Evolutionary conservation across 92 coral and sea anemone species (phyloP).

Genomic region (Zoanthus gigantus): DNA sequence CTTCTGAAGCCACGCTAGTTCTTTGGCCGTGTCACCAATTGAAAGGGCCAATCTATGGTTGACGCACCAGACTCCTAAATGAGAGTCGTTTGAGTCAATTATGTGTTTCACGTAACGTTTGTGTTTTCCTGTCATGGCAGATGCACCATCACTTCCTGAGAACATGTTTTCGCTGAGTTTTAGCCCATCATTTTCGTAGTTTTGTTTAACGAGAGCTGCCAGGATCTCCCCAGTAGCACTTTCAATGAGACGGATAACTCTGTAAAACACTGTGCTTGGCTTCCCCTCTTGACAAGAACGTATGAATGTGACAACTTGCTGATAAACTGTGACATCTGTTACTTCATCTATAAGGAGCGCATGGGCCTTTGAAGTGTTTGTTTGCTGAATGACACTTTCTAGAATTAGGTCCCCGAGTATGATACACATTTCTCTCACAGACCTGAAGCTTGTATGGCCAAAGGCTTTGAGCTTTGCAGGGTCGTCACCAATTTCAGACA

Average conservation of each 20-base stretch:
- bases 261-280: conserved; percentile 34
- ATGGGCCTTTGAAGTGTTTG: conserved; percentile 17
- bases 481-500: conserved; percentile 23
- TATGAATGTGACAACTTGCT: conserved; percentile 24
- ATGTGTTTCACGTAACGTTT: conserved; percentile 13
- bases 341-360: conserved; percentile 28
- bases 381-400: conserved; percentile 4
- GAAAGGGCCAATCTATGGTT: conserved; percentile 20
- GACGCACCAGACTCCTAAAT: conserved; percentile 26
- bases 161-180: conserved; percentile 23
- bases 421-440: conserved; percentile 25
- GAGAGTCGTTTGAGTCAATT: conserved; percentile 9
- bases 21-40: conserved; percentile 18
- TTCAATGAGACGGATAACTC: conserved; percentile 8
- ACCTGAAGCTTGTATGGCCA: conserved; percentile 12
- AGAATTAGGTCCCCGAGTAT: conserved; percentile 16
- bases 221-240: conserved; percentile 27
- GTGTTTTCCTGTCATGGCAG: conserved; percentile 25
- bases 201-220: conserved; percentile 23
- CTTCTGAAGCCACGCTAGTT: conserved; percentile 11
- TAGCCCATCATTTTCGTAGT: conserved; percentile 16
- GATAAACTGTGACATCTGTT: conserved; percentile 26
- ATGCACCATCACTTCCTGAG: conserved; percentile 36
- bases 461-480: conserved; percentile 24
- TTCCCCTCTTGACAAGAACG: conserved; percentile 29